Conservation (phyloP, 2,797 vertebrate species). For the Bovichtus variegatus region DNA sequence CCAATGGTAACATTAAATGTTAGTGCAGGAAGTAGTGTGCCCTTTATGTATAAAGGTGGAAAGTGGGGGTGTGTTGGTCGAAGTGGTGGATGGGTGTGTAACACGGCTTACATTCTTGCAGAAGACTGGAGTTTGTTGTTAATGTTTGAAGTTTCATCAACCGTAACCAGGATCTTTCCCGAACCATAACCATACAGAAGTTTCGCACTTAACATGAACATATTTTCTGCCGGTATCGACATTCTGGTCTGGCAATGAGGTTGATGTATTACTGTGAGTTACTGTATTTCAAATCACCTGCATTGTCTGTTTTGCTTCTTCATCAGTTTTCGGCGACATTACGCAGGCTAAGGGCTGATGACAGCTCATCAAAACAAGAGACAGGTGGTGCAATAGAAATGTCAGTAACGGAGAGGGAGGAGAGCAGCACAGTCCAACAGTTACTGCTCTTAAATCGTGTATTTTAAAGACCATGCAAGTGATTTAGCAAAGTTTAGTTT, state of each 20-base stretch:
- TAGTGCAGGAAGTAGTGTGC: neutral
- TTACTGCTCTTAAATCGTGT: neutral
- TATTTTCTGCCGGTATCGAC: neutral
- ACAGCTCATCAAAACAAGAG: conserved; percentile 37
- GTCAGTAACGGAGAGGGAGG: neutral
- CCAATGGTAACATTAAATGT: neutral
- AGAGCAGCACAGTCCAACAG: conserved; percentile 1
- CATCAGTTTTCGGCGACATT: neutral
- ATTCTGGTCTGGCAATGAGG: neutral
- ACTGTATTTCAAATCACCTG: conserved; percentile 9
- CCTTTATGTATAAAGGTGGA: neutral
- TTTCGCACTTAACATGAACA: neutral
- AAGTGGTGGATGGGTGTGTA: neutral
- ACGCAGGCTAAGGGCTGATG: conserved; percentile 23
- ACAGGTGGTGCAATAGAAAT: conserved; percentile 22
- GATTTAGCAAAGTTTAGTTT: neutral
- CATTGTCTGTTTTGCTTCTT: conserved; percentile 15
- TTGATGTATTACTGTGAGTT: neutral
- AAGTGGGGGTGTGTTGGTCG: neutral
- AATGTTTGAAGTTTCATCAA: neutral
- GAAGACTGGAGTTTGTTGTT: neutral
- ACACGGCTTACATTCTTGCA: neutral
- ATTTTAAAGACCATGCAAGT: neutral
- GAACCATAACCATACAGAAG: neutral
- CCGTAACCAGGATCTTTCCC: neutral